Evolutionary conservation across 2,797 vertebrate genomes (phyloP).

Genomic region (Microctenopoma lineatum): DNA sequence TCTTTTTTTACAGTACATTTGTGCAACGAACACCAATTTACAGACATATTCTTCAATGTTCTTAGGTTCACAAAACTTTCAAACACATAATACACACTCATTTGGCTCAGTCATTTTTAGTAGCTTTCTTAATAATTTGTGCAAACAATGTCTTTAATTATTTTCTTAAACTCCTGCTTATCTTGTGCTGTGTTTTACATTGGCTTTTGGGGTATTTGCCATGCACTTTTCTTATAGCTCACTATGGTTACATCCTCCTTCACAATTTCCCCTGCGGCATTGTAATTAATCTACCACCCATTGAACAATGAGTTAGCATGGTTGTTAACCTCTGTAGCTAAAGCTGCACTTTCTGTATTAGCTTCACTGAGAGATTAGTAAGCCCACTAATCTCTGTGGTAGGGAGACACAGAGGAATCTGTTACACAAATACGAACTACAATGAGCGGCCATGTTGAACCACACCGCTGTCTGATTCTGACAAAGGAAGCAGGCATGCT

Average conservation of each 20-base stretch:
- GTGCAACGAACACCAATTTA: no score
- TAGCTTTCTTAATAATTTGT: no score
- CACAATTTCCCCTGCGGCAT: conserved; percentile 3
- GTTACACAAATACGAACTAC: conserved; percentile 19
- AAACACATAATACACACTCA: no score
- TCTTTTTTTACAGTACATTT: no score
- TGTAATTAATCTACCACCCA: conserved; percentile 45
- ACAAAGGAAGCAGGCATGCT: background rate
- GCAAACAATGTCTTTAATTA: no score
- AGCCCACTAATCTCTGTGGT: conserved; percentile 18
- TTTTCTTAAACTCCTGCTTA: no score
- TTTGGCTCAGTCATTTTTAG: no score
- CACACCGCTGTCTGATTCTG: background rate
- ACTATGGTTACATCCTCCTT: background rate
- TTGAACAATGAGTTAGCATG: conserved; percentile 34
- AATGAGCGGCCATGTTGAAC: conserved; percentile 10
- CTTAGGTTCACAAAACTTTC: no score
- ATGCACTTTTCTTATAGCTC: background rate
- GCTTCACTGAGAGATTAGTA: conserved; percentile 40
- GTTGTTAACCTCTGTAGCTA: conserved; percentile 44
- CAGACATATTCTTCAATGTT: no score
- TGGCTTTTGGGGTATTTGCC: no score
- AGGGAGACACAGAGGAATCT: conserved; percentile 1
- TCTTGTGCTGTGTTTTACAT: no score
- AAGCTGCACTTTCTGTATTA: conserved; percentile 34